Evolutionary conservation across 1,140 invertebrate genomes (phyloP).

Genomic region (Tetramorium alpestre): DNA sequence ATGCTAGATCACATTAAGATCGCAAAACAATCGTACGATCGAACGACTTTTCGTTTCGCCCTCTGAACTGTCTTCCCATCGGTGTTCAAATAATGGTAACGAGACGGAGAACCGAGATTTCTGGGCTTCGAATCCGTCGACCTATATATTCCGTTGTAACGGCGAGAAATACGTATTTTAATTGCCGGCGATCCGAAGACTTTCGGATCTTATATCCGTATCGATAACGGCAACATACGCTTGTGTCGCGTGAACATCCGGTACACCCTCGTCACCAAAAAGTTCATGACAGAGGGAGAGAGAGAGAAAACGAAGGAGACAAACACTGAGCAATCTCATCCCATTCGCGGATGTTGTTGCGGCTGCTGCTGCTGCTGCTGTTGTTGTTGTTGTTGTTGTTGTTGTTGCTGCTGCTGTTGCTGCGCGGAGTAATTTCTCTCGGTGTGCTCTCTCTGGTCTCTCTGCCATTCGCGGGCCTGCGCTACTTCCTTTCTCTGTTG

Average conservation of each 20-base stretch:
- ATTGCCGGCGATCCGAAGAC: conserved; percentile 16
- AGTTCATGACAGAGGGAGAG: conserved; percentile 34
- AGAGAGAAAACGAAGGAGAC: conserved; percentile 30
- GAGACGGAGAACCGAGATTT: background rate
- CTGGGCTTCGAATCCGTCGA: conserved; percentile 8
- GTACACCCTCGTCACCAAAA: conserved; percentile 9
- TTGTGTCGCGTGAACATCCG: background rate
- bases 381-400: conserved; percentile 63
- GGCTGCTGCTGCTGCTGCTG: conserved; percentile 61
- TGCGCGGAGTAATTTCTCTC: conserved; percentile 72
- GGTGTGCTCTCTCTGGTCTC: conserved; percentile 75
- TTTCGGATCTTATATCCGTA: background rate
- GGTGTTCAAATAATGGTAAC: background rate
- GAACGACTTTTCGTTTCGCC: background rate
- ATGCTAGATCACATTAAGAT: conserved; percentile 38
- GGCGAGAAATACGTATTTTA: conserved; percentile 5
- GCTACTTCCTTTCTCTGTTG: conserved; percentile 82
- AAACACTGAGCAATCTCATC: conserved; percentile 52
- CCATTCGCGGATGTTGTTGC: conserved; percentile 64
- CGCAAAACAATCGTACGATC: conserved; percentile 1
- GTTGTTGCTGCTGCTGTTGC: conserved; percentile 67
- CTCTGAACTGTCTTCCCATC: background rate
- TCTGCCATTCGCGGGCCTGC: conserved; percentile 75
- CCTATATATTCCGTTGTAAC: background rate
- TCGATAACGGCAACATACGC: conserved; percentile 15